These are phyloP conservation scores for Noctua janthina DNA, from an alignment of 2,888 invertebrate species.

Conservation along the genomic window DNA sequence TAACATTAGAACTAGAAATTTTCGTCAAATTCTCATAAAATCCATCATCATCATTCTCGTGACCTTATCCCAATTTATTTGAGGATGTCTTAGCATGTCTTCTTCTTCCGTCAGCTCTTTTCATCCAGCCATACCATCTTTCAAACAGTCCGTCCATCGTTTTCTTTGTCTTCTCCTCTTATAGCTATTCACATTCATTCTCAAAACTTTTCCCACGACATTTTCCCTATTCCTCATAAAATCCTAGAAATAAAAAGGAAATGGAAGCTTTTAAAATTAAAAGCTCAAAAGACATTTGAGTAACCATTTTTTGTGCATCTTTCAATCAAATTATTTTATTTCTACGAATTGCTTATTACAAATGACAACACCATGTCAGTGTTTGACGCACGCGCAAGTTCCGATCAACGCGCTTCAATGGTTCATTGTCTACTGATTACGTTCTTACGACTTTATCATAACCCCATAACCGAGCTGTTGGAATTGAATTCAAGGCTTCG, in stretches of 20 bases:
- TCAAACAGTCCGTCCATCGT: not conserved
- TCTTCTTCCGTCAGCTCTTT: not conserved
- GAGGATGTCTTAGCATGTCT: not conserved
- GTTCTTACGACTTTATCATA: constrained; percentile 56
- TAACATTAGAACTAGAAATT: not conserved
- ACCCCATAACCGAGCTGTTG: constrained; percentile 47
- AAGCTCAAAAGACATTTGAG: not conserved
- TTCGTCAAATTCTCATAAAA: not conserved
- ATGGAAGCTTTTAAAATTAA: not conserved
- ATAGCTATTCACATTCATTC: not conserved
- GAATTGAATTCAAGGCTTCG: constrained; percentile 58
- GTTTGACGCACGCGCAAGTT: constrained; percentile 70
- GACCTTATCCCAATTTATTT: not conserved
- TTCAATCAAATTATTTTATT: constrained; percentile 10
- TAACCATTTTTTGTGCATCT: not conserved
- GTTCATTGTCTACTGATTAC: constrained; percentile 71
- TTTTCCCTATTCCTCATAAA: not conserved
- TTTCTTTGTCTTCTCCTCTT: not conserved
- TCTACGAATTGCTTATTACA: not conserved
- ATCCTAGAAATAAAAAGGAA: not conserved
- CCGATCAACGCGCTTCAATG: constrained; percentile 67
- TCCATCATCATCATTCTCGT: not conserved
- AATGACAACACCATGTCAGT: constrained; percentile 44
- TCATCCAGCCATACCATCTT: not conserved
- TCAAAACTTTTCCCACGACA: not conserved